Percentiles rank a stretch among this genome's conserved stretches.
These are phyloP conservation scores for Paratrypauchen microcephalus DNA, from an alignment of 2,797 vertebrate genomes.

Conservation along the genomic window DNA sequence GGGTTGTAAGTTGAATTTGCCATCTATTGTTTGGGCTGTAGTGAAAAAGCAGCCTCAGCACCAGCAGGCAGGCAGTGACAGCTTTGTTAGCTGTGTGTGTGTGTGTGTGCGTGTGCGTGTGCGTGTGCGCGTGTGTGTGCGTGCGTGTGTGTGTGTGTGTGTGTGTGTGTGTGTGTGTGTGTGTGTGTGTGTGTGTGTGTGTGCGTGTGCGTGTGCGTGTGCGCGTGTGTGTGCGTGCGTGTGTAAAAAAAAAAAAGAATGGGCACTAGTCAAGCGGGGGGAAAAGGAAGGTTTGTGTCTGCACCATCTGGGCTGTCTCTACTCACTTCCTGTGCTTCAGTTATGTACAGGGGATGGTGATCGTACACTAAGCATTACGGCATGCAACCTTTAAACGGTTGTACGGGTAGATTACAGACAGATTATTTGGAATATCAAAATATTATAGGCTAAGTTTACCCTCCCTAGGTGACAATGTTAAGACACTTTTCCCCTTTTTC, in stretches of 20 bases:
- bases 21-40: constrained; percentile 46
- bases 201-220: constrained; percentile 16
- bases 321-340: constrained; percentile 63
- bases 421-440: constrained; percentile 18
- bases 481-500: not conserved
- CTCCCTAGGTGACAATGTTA: constrained; percentile 24
- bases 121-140: constrained; percentile 23
- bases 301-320: constrained; percentile 73
- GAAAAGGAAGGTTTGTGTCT: constrained; percentile 62
- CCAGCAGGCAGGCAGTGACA: constrained; percentile 58
- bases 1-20: constrained; percentile 31
- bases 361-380: not conserved
- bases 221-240: constrained; percentile 18
- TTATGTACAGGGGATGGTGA: constrained; percentile 8
- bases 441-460: constrained; percentile 39
- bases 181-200: constrained; percentile 25
- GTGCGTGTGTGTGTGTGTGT: constrained; percentile 23
- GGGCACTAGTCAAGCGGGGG: constrained; percentile 49
- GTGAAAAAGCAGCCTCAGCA: constrained; percentile 63
- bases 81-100: constrained; percentile 51
- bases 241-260: too few species aligned
- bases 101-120: constrained; percentile 7
- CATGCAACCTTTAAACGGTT: not conserved
- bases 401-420: not conserved
- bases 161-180: constrained; percentile 9